Base-by-base conservation (phyloP, 2,797 vertebrate genomes). In the Dicrostonyx torquatus region DNA sequence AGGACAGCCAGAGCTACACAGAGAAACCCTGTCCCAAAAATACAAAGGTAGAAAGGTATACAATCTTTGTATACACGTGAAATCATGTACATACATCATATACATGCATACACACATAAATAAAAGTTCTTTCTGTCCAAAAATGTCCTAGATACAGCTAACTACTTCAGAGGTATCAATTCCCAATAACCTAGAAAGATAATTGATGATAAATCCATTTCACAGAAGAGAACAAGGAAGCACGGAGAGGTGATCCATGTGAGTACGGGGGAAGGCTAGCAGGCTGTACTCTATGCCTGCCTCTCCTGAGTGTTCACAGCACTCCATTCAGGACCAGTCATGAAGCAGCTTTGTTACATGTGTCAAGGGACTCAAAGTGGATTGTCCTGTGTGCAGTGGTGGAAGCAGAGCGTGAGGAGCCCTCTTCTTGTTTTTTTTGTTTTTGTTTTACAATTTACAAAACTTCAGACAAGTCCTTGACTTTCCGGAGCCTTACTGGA, bases 71-170 rank as follows among this genome's bases (percentile, higher is more conserved):
- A 55, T 55, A 55, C 53, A 58, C 7, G 55, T 58, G 18, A 22
- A 58, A 58, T 58, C 55, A 20, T 5, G 55, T 58, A 58, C 55
- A 58, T 58, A 58, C 18, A 58, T 58, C 55, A 58, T 55, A 55
- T 58, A 58, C 55, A 58, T 20, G 18, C 55, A 58, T 58, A 58
- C 13, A 68, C 34, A 68, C 26, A 55, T 24, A 53, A 53, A 80
- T 26, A 80, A 50, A 77, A 20, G n/a, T 80, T 60, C 5, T 86
- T 87, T 84, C 90, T 17, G 8, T 40, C 48, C 31, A 75, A 50
- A 76, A 76, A 90, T 87, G 29, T 92, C 95, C 77, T 79, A 26
- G 14, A 68, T n/a, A 85, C 83, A 60, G 48, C 24, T 91, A 88
- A 89, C 73, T 45, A 76, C 31, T 80, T 91, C 24, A 79, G 37